A percentile compares a stretch with the other conserved stretches of the same genome.
phyloP scores from a whole-genome alignment of 1,140 invertebrate genomes.

The Littorina saxatilis region DNA sequence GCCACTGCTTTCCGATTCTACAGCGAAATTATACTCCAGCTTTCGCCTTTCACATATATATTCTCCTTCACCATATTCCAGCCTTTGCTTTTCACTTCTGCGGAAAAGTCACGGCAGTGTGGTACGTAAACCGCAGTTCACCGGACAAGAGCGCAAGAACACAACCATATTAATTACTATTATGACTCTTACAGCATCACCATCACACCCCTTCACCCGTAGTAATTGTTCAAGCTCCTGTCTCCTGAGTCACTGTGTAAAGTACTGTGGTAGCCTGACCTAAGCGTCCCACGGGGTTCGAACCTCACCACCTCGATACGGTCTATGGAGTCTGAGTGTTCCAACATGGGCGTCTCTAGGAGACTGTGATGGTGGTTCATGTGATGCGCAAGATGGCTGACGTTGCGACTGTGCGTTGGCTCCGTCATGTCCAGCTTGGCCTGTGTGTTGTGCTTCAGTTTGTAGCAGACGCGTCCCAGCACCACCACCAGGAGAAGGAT shows the following conservation, averaged over 20 bases:
- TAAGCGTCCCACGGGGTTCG: constrained; percentile 52
- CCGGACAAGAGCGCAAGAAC: too few relatives aligned
- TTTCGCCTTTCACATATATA: too few relatives aligned
- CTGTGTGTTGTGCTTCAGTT: constrained; percentile 79
- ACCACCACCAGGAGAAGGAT: constrained; percentile 83
- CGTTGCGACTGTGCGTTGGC: constrained; percentile 75
- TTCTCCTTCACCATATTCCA: too few relatives aligned
- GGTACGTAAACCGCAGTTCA: too few relatives aligned
- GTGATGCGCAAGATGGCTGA: constrained; percentile 40
- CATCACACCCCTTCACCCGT: constrained; percentile 43
- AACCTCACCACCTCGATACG: constrained; percentile 66
- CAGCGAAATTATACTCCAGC: too few relatives aligned
- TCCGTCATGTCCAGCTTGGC: constrained; percentile 82
- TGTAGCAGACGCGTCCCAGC: constrained; percentile 81
- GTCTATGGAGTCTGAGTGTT: constrained; percentile 62
- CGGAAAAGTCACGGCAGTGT: too few relatives aligned
- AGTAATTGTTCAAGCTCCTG: constrained; percentile 56
- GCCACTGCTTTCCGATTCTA: too few relatives aligned
- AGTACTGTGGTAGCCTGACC: constrained; percentile 40
- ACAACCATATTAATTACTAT: constrained; percentile 59
- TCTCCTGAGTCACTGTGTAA: constrained; percentile 48
- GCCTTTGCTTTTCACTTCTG: too few relatives aligned
- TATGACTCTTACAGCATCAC: too few relatives aligned
- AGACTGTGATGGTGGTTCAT: constrained; percentile 44
- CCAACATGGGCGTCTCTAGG: constrained; percentile 54